Conservation (phyloP, 2,113 vertebrate genomes). For the Fukomys damarensis region DNA sequence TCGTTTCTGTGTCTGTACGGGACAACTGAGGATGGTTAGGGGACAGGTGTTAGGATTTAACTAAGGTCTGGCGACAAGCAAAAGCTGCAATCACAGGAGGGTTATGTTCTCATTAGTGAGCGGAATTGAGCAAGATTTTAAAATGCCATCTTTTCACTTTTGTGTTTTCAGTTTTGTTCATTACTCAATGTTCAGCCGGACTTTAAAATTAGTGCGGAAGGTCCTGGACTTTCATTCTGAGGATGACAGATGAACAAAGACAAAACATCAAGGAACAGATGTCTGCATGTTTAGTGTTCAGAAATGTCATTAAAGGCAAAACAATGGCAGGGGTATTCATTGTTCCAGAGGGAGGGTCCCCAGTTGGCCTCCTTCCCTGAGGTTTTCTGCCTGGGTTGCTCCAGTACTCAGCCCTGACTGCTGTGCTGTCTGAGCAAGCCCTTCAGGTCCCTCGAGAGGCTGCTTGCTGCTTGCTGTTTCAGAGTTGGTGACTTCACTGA, state of each 20-base stretch:
- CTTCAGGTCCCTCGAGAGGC: fast-evolving
- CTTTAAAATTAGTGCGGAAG: constrained; percentile 76
- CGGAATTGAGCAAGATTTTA: too few relatives aligned
- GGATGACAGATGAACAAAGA: constrained; percentile 66
- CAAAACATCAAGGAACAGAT: constrained; percentile 29
- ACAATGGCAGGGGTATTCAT: not conserved
- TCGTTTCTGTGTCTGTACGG: fast-evolving
- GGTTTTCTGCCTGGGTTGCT: not conserved
- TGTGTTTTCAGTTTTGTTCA: constrained; percentile 88
- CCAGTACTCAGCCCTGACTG: fast-evolving
- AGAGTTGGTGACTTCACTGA: fast-evolving
- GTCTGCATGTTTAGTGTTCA: constrained; percentile 9
- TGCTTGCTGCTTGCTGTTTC: fast-evolving
- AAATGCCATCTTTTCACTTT: not conserved
- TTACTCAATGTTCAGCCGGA: constrained; percentile 87
- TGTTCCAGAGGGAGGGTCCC: not conserved
- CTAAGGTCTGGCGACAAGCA: fast-evolving
- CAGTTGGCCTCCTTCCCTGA: not conserved
- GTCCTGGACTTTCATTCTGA: constrained; percentile 86
- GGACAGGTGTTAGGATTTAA: fast-evolving
- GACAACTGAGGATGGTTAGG: fast-evolving
- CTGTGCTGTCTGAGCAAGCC: fast-evolving
- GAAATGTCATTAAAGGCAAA: not conserved
- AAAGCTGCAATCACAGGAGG: not conserved
- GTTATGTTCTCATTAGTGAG: fast-evolving